These are phyloP conservation scores for Drosophila bunnanda DNA, from an alignment of 2,888 invertebrate genomes.

Conservation along the genomic window DNA sequence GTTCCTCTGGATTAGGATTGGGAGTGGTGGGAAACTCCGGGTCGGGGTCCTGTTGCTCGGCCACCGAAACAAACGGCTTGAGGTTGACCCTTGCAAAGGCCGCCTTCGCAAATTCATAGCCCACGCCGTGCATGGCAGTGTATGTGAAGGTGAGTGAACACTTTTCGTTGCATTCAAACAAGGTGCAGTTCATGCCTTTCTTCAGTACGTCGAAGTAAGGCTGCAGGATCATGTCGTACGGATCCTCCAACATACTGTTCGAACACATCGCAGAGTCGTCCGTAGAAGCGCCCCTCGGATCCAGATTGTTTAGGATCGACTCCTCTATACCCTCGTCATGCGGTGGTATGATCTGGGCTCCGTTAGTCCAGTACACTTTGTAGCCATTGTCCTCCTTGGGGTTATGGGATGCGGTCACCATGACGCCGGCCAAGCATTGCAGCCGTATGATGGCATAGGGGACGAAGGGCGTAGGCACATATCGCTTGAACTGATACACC, in stretches of 20 bases:
- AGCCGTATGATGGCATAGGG: slow-evolving; percentile 92
- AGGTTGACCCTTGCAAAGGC: slow-evolving; percentile 92
- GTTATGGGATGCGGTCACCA: slow-evolving; percentile 98
- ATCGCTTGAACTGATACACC: slow-evolving; percentile 92
- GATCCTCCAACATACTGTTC: slow-evolving; percentile 88
- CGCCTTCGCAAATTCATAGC: slow-evolving; percentile 90
- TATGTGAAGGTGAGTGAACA: slow-evolving; percentile 90
- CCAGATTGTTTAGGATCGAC: slow-evolving; percentile 90
- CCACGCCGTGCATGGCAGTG: slow-evolving; percentile 99
- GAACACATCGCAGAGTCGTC: slow-evolving; percentile 87
- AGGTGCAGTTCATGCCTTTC: slow-evolving; percentile 86
- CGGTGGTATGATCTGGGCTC: slow-evolving; percentile 97
- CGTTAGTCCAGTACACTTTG: slow-evolving; percentile 98
- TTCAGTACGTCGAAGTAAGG: slow-evolving; percentile 89
- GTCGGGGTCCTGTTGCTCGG: slow-evolving; percentile 93
- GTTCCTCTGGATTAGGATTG: slow-evolving; percentile 99
- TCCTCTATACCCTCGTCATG: slow-evolving; percentile 94
- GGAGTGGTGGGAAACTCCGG: slow-evolving; percentile 98
- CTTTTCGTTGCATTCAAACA: slow-evolving; percentile 86
- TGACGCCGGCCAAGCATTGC: slow-evolving; percentile 93
- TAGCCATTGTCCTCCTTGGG: slow-evolving; percentile 98
- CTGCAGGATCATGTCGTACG: slow-evolving; percentile 88
- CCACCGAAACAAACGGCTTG: slow-evolving; percentile 84
- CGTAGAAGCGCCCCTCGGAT: slow-evolving; percentile 93
- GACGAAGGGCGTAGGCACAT: slow-evolving; percentile 97